phyloP scores from a whole-genome alignment of 2,888 invertebrate genomes.

The Thumatha senex region DNA sequence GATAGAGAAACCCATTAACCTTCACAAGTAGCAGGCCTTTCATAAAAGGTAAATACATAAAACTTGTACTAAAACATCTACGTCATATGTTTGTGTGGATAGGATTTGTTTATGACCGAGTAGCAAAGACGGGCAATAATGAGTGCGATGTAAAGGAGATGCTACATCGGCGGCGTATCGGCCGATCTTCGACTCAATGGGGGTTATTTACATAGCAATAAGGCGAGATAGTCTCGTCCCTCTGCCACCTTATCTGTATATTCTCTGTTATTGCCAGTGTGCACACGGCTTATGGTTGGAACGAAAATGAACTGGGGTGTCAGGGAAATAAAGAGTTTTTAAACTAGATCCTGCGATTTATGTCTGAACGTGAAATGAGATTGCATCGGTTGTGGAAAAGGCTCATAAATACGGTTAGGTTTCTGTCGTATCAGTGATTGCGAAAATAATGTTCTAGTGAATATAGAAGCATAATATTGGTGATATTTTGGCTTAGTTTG shows the following conservation, averaged over 20 bases:
- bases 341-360: conserved; percentile 64
- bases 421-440: background rate
- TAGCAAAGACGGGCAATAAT: conserved; percentile 44
- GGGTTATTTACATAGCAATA: conserved; percentile 82
- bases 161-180: conserved; percentile 75
- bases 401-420: conserved; percentile 24
- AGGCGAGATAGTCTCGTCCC: conserved; percentile 68
- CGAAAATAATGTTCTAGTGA: background rate
- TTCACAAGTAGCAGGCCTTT: conserved; percentile 21
- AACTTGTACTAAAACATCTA: conserved; percentile 32
- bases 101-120: conserved; percentile 37
- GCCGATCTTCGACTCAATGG: conserved; percentile 72
- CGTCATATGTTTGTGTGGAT: conserved; percentile 39
- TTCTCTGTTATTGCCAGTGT: conserved; percentile 74
- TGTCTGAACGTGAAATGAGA: conserved; percentile 48
- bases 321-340: conserved; percentile 62
- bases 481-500: no score
- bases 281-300: conserved; percentile 73
- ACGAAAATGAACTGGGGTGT: conserved; percentile 70
- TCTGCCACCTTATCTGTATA: conserved; percentile 68
- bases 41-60: conserved; percentile 32
- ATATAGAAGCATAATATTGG: no score
- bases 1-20: conserved; percentile 17
- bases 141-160: conserved; percentile 68
- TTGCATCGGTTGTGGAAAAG: conserved; percentile 34